Base-by-base conservation (phyloP, 2,113 vertebrate species). In the Chloropsis cyanopogon region DNA sequence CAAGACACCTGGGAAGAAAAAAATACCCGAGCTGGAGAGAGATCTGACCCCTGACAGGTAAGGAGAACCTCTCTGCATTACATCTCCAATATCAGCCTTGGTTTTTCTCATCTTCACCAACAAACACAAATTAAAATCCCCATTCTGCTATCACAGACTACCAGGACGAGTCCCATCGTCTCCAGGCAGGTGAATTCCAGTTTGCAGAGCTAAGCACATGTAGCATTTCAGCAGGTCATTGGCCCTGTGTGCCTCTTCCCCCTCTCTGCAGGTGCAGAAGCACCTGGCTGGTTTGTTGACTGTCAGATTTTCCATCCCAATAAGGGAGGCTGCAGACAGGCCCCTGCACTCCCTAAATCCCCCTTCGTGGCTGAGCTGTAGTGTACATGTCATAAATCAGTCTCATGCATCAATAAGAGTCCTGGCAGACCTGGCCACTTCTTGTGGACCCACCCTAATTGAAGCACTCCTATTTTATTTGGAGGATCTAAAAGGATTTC, bases 21-120 rank as follows among this genome's bases (percentile, higher is more conserved):
- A 95, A 86, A 96, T 88, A 71, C 31, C 93, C 0, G 98, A 98
- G 92, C 93, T 98, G 84, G 98, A 98, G 13, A 97, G 91, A 83
- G 98, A 99, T 35, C 95, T 98, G 54, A 99, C 98, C 3, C 95
- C 97, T 41, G 97, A 98, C 97, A 98, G 98, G 98, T 99, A 89
- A 97, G 71, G n/a, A 39, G 3, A 13, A 5, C 28, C 28, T 11
- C 2, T 68, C 57, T 56, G 37, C 35, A 22, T 59, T 52, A 66
- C 4, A 39, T 50, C 29, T 7, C 10, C 39, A 33, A 1, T 5
- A 5, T 24, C 52, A 63, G 3, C 25, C 17, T 41, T 31, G 6
- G 0, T 31, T 25, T 29, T 10, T 23, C 12, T 54, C 33, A 5
- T 12, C 18, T 33, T 25, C 65, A 26, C 1, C 47, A 33, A 7